Base-by-base conservation (phyloP, 2,113 vertebrate species). In the Tragelaphus buxtoni region DNA sequence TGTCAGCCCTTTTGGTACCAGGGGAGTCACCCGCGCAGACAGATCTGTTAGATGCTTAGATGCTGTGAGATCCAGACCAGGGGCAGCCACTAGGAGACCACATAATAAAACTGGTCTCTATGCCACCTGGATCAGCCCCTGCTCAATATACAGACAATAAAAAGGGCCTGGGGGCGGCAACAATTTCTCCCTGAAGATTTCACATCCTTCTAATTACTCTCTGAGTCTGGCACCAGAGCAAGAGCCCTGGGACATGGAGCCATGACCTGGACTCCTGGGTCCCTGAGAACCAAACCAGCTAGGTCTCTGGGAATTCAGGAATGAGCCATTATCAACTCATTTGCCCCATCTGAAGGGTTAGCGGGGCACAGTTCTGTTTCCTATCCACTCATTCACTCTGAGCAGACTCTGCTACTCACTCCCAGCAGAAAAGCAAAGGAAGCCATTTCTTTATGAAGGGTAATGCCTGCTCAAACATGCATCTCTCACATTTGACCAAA, bases 1-100 rank as follows among this genome's bases (percentile, higher is more conserved):
- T 58, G 61, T 94, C 92, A 96, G 88, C 90, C 85, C 81, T 91
- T 95, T 92, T 91, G 53, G 61, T 86, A 61, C 18, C 28, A 55
- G 83, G 60, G 58, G 53, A 49, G 83, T 30, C 0, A 1, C 39
- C 55, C 2, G 8, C 58, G 81, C 10, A 20, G 84, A 30, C 1
- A 92, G 74, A 86, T 81, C 42, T 60, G 83, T 86, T 58, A 90
- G 60, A 76, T 76, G 74, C n/a, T 86, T 47, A 92, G 74, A 74
- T 55, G 74, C 45, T 53, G 72, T 95, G 94, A 96, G 80, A 97
- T 81, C 60, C 24, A 26, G 49, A 35, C 55, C 88, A 88, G 87
- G 58, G 60, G 47, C 76, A 56, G 76, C n/a, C 9, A 26, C 91
- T 90, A 35, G 47, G 65, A 96, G 76, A 47, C 18, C 3, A 6